Percentiles rank a stretch among this genome's conserved stretches.
phyloP scores from a whole-genome alignment of 2,113 vertebrate genomes.

The Verasper variegatus region DNA sequence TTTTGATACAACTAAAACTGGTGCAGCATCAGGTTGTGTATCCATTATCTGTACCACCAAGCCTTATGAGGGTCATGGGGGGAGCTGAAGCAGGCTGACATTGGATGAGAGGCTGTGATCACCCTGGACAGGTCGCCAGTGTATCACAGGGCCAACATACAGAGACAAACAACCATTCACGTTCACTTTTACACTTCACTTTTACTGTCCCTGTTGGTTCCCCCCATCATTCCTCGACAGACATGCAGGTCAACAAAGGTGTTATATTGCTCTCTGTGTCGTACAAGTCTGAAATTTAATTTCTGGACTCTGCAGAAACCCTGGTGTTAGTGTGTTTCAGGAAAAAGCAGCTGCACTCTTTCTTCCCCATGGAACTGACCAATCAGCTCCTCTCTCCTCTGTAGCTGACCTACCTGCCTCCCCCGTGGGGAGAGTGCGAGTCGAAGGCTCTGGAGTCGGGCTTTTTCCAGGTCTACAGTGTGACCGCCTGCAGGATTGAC shows the following conservation, averaged over 20 bases:
- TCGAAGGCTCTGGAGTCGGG: slow-evolving; percentile 91
- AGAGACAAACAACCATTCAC: too few relatives aligned
- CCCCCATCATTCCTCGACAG: too few relatives aligned
- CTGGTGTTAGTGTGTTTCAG: background rate
- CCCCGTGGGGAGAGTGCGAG: slow-evolving; percentile 97
- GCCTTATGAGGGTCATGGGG: too few relatives aligned
- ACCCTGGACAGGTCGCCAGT: too few relatives aligned
- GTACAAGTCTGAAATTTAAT: background rate
- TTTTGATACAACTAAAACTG: too few relatives aligned
- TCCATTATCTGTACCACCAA: too few relatives aligned
- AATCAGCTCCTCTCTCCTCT: slow-evolving; percentile 52
- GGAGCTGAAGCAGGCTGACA: too few relatives aligned
- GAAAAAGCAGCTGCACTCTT: background rate
- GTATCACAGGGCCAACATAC: too few relatives aligned
- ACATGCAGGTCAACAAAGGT: background rate
- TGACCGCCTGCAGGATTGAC: slow-evolving; percentile 97
- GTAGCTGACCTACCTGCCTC: slow-evolving; percentile 96
- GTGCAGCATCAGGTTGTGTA: too few relatives aligned
- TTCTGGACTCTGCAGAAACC: background rate
- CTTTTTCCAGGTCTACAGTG: slow-evolving; percentile 96
- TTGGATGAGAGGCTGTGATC: too few relatives aligned
- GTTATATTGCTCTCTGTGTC: background rate
- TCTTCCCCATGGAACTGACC: background rate
- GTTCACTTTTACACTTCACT: too few relatives aligned
- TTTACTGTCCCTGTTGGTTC: too few relatives aligned